Evolutionary conservation across 2,797 vertebrate genomes (phyloP).

Genomic region (Eutrigla gurnardus): DNA sequence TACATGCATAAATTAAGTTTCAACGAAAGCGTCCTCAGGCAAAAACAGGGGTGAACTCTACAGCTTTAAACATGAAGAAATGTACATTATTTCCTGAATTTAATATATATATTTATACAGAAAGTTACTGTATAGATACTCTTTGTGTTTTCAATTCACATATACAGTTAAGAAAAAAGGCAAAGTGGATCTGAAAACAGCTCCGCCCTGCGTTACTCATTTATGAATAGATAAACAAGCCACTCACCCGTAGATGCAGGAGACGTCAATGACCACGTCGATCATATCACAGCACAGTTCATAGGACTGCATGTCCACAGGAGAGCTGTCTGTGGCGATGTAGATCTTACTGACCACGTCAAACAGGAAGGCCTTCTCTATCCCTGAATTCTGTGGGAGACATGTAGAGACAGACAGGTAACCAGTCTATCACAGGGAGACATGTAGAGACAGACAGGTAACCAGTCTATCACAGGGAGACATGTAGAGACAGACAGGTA

Average conservation of each 20-base stretch:
- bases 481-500: too few species aligned
- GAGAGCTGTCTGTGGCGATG: slow-evolving; percentile 99
- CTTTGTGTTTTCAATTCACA: background rate
- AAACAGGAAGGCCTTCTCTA: slow-evolving; percentile 99
- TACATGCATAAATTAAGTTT: slow-evolving; percentile 36
- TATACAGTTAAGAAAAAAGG: background rate
- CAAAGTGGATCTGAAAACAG: background rate
- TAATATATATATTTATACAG: slow-evolving; percentile 37
- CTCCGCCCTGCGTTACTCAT: background rate
- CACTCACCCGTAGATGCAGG: slow-evolving; percentile 98
- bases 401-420: too few species aligned
- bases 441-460: too few species aligned
- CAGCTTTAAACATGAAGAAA: slow-evolving; percentile 23
- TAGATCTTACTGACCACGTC: slow-evolving; percentile 99
- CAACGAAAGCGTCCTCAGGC: slow-evolving; percentile 18
- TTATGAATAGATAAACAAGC: background rate
- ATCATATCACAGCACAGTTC: slow-evolving; percentile 99
- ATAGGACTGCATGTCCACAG: slow-evolving; percentile 99
- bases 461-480: too few species aligned
- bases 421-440: too few species aligned
- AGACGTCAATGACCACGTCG: slow-evolving; percentile 98
- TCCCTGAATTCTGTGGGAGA: slow-evolving; percentile 93
- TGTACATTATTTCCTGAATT: background rate
- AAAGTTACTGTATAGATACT: background rate
- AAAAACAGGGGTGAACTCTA: slow-evolving; percentile 29